These are phyloP conservation scores for Globia sparganii DNA, from an alignment of 2,888 invertebrate genomes.

Conservation along the genomic window DNA sequence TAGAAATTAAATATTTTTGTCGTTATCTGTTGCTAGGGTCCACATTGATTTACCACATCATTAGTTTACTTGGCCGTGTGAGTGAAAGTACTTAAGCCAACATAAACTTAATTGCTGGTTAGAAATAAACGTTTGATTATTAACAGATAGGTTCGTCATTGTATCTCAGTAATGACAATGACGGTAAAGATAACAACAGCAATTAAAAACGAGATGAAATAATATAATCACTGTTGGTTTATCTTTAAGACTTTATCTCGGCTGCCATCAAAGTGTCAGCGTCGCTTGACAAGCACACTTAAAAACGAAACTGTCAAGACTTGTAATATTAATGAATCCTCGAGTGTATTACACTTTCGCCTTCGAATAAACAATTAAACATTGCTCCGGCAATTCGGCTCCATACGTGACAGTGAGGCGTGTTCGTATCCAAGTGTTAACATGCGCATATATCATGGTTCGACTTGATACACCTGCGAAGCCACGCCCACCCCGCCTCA, in stretches of 20 bases:
- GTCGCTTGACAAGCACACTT: conserved; percentile 63
- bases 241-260: conserved; percentile 75
- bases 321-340: conserved; percentile 74
- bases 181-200: conserved; percentile 59
- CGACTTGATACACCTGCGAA: conserved; percentile 86
- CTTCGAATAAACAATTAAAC: conserved; percentile 82
- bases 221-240: conserved; percentile 66
- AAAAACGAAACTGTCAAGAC: conserved; percentile 67
- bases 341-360: conserved; percentile 77
- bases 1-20: background rate
- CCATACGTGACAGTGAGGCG: conserved; percentile 87
- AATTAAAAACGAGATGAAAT: conserved; percentile 60
- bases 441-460: conserved; percentile 88
- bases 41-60: background rate
- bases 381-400: conserved; percentile 71
- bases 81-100: background rate
- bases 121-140: conserved; percentile 15
- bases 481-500: conserved; percentile 78
- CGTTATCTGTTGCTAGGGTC: background rate
- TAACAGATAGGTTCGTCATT: conserved; percentile 31
- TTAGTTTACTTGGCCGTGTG: conserved; percentile 7
- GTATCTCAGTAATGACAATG: conserved; percentile 51
- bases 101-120: background rate
- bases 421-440: conserved; percentile 85
- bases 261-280: conserved; percentile 71